Evolutionary conservation across 53 echinoderm and acorn worm genomes (phyloP).

Genomic region (Temnopleurus reevesii): DNA sequence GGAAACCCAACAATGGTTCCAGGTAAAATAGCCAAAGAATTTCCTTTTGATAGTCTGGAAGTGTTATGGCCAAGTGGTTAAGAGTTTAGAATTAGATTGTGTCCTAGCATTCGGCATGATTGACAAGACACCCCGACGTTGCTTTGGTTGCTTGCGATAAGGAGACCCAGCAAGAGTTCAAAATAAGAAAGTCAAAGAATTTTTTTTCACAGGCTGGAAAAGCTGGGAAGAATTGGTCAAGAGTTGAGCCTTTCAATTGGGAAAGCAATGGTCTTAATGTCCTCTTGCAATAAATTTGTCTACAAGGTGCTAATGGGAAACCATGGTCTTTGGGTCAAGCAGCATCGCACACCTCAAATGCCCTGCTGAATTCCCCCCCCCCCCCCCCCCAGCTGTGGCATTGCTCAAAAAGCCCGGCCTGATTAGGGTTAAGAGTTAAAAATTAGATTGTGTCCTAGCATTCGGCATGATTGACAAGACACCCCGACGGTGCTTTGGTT

Average conservation of each 20-base stretch:
- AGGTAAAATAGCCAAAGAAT: too few species aligned
- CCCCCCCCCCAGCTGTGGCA: slow-evolving; percentile 78
- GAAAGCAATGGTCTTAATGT: slow-evolving; percentile 83
- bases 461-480: slow-evolving; percentile 85
- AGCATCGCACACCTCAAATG: too few species aligned
- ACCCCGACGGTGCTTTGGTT: slow-evolving; percentile 79
- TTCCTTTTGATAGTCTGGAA: too few species aligned
- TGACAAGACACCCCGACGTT: slow-evolving; percentile 75
- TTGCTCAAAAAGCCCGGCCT: slow-evolving; percentile 69
- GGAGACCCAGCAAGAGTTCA: slow-evolving; percentile 71
- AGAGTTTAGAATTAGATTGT: slow-evolving; percentile 76
- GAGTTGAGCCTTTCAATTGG: slow-evolving; percentile 54
- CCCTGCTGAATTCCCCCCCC: too few species aligned
- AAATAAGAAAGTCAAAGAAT: background rate
- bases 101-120: slow-evolving; percentile 84
- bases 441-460: slow-evolving; percentile 77
- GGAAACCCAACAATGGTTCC: slow-evolving; percentile 73
- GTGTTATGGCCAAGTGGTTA: too few species aligned
- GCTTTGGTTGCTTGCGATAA: slow-evolving; percentile 82
- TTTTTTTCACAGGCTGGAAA: too few species aligned
- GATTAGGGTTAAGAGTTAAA: too few species aligned
- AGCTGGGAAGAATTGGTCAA: too few species aligned
- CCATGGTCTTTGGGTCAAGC: too few species aligned
- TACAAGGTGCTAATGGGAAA: too few species aligned
- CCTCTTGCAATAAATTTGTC: too few species aligned